Percentiles rank a stretch among this genome's conserved stretches.
These are phyloP conservation scores for Rhinophrynus dorsalis DNA, from an alignment of 2,797 vertebrate species.

Conservation along the genomic window DNA sequence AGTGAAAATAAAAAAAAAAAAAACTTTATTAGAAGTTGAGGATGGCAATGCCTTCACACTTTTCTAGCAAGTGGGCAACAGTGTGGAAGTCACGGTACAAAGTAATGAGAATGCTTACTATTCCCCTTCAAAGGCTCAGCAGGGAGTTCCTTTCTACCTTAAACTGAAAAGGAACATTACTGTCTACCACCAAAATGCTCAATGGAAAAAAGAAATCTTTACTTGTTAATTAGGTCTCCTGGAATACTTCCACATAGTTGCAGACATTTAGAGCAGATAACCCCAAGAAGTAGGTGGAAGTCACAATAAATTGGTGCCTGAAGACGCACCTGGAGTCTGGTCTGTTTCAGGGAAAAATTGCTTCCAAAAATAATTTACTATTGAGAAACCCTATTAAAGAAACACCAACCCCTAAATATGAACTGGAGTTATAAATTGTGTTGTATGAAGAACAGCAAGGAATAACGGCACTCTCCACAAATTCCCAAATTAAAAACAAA, in stretches of 20 bases:
- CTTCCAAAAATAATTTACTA: too few species aligned
- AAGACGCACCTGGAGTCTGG: too few species aligned
- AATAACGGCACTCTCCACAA: too few species aligned
- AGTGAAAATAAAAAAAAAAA: too few species aligned
- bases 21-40: constrained; percentile 27
- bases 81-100: constrained; percentile 33
- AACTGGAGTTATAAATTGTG: too few species aligned
- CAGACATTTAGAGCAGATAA: constrained; percentile 27
- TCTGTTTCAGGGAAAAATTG: too few species aligned
- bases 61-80: constrained; percentile 37
- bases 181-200: constrained; percentile 32
- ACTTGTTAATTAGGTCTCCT: constrained; percentile 39
- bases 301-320: constrained; percentile 41
- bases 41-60: constrained; percentile 30
- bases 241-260: constrained; percentile 22
- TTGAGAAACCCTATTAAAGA: too few species aligned
- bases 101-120: constrained; percentile 31
- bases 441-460: too few species aligned
- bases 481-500: too few species aligned
- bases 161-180: constrained; percentile 34
- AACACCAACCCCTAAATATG: too few species aligned
- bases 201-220: constrained; percentile 33
- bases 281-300: constrained; percentile 35
- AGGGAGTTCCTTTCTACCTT: constrained; percentile 40
- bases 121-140: constrained; percentile 44